Conservation (phyloP, 2,888 invertebrate genomes). For the Tetrapedia diversipes region DNA sequence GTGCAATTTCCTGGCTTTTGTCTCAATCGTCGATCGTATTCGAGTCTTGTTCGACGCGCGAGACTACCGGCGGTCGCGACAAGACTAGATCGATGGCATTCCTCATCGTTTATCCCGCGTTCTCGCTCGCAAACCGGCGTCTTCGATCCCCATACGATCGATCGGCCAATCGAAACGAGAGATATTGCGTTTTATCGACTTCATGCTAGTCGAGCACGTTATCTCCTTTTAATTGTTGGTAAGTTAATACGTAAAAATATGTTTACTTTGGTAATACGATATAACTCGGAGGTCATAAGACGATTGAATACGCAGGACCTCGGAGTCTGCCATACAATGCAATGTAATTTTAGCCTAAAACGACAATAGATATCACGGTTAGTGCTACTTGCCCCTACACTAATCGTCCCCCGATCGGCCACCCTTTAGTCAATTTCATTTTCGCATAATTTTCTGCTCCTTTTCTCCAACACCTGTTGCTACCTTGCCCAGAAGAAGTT, state of each 20-base stretch:
- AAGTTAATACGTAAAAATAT: no score
- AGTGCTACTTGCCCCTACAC: no score
- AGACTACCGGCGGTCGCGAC: background rate
- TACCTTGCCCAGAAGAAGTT: conserved; percentile 55
- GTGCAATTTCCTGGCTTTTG: conserved; percentile 47
- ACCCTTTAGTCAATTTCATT: conserved; percentile 40
- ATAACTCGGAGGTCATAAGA: no score
- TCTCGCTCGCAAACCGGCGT: background rate
- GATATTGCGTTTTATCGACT: conserved; percentile 4
- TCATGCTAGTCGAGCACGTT: background rate
- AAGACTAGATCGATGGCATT: conserved; percentile 4
- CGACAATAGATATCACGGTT: no score
- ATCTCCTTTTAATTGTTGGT: no score
- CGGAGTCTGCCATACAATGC: no score
- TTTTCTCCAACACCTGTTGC: conserved; percentile 62
- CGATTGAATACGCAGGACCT: no score
- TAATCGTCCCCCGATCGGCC: conserved; percentile 15
- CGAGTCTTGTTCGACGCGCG: conserved; percentile 4
- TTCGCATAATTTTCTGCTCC: conserved; percentile 47
- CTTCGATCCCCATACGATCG: background rate
- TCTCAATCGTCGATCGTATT: conserved; percentile 6
- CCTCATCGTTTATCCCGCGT: background rate
- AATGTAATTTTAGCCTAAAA: no score
- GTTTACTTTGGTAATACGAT: no score
- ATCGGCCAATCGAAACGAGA: background rate